Evolutionary conservation across 2,888 invertebrate genomes (phyloP), one percentile per base, ranked within the genome.

Genomic region (Unio delphinus): DNA sequence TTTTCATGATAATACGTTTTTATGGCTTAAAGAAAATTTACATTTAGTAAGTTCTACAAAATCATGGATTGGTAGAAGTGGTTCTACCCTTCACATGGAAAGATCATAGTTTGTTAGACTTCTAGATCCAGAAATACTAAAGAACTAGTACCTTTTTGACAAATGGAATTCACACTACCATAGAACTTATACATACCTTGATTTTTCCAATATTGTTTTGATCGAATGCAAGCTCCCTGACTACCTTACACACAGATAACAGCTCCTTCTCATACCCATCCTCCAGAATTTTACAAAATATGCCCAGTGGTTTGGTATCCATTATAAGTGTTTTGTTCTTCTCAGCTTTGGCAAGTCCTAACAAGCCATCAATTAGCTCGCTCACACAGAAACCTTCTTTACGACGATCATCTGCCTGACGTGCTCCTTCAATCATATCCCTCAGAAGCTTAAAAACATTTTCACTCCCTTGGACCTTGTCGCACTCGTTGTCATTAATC

Each of bases 171-270:
- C 59, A 26, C 8, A 4, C 23, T n/a, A 64, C 7, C 45, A 55
- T 30, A 15, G 20, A 58, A 8, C 45, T 23, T 23, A 23, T 18
- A 65, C 73, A 57, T 73, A 86, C 85, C 73, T 69, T 58, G 34
- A 86, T 80, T 64, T 59, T 68, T n/a, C 64, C 59, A 65, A 78
- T 82, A 67, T 83, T 85, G 11, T 76, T 80, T 23, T 72, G 67
- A 34, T 74, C 72, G 72, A 86, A 86, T 2, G 82, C 73, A 26
- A 85, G 68, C 63, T 84, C 80, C 82, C 84, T 83, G 18, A 83
- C 56, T 2, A 80, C 66, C 26, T 80, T 78, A 4, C 79, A 74
- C 8, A 80, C 78, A 26, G 75, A 73, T 3, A 78, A 60, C 64
- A 78, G 70, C 64, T 83, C 82, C 6, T 69, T 61, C 3, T 71